These are phyloP conservation scores for Hypomecis atomaria DNA, from an alignment of 2,888 invertebrate genomes.

Conservation along the genomic window DNA sequence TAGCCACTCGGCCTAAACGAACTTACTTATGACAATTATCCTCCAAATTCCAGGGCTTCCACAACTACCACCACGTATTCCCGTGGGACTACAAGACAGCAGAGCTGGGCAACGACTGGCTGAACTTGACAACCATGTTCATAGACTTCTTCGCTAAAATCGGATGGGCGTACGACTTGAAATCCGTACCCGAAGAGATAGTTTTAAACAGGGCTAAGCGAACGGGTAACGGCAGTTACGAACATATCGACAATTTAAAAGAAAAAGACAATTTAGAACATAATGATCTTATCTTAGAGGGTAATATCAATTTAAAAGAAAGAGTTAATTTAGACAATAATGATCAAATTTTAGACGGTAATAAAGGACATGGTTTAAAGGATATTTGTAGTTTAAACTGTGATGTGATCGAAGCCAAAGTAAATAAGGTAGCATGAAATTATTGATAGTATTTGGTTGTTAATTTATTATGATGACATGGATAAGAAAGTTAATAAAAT, in stretches of 20 bases:
- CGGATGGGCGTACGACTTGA: slow-evolving; percentile 51
- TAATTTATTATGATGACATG: background rate
- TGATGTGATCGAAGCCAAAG: background rate
- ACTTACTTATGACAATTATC: background rate
- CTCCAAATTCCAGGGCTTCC: slow-evolving; percentile 51
- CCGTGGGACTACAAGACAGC: slow-evolving; percentile 60
- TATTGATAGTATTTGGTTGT: background rate
- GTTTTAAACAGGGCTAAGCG: slow-evolving; percentile 26
- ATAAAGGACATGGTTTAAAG: background rate
- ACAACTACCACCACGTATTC: slow-evolving; percentile 61
- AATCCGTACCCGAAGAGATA: slow-evolving; percentile 37
- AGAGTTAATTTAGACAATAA: background rate
- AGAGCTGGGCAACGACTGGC: slow-evolving; percentile 51
- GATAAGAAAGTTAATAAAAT: background rate
- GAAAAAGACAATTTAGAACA: background rate
- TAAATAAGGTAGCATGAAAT: background rate
- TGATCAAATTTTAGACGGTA: background rate
- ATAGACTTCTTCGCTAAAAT: slow-evolving; percentile 49
- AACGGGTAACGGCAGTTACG: slow-evolving; percentile 38
- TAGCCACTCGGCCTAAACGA: no score
- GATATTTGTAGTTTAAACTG: background rate
- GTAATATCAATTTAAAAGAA: no score
- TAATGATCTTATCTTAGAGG: background rate
- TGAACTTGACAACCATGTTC: slow-evolving; percentile 48
- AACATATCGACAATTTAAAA: background rate